Evolutionary conservation across 2,797 vertebrate genomes (phyloP).

Genomic region (Nannoperca obscura): DNA sequence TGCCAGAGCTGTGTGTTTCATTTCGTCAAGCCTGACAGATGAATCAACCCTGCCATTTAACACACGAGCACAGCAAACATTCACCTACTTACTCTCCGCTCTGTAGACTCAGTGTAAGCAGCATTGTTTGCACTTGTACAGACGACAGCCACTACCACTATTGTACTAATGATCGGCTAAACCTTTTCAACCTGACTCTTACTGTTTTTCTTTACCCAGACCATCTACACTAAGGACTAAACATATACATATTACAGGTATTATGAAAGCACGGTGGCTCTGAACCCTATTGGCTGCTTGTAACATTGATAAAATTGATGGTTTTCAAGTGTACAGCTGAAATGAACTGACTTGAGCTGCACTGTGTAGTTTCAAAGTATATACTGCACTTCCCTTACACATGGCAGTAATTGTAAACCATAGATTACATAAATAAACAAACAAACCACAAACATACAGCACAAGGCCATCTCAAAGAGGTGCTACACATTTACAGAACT

Average conservation of each 20-base stretch:
- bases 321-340: not conserved
- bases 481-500: not conserved
- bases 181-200: conserved; percentile 7
- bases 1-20: conserved; percentile 59
- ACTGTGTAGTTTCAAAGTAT: not conserved
- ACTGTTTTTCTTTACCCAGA: conserved; percentile 4
- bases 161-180: conserved; percentile 7
- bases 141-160: conserved; percentile 3
- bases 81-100: conserved; percentile 56
- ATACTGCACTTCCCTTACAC: not conserved
- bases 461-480: not conserved
- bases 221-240: conserved; percentile 12
- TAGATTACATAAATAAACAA: not conserved
- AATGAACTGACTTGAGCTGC: not conserved
- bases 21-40: conserved; percentile 67
- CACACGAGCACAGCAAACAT: conserved; percentile 65
- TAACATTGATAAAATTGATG: conserved; percentile 1
- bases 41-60: conserved; percentile 74
- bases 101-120: conserved; percentile 43
- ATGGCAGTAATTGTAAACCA: not conserved
- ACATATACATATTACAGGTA: not conserved
- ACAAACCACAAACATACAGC: not conserved
- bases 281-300: not conserved
- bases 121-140: conserved; percentile 46
- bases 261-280: not conserved